Base-by-base conservation (phyloP, 2,113 vertebrate species). In the Turnix velox region DNA sequence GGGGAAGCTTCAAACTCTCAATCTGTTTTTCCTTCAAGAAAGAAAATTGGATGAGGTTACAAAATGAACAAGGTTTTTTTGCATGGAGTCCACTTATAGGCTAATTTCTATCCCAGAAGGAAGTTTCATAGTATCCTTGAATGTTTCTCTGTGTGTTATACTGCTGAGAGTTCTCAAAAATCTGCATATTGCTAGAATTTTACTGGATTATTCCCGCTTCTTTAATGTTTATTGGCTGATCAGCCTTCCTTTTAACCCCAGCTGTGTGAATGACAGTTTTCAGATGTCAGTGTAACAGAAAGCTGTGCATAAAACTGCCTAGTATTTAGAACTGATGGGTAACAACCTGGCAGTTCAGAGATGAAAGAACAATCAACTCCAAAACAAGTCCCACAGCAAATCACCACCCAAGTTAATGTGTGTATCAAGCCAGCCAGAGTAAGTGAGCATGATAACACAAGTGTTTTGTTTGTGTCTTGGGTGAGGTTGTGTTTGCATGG, bases 221-320 rank as follows among this genome's bases (percentile, higher is more conserved):
- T 89, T 81, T 40, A 31, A 40, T 24, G 35, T 30, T 72, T 37
- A 68, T 57, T 72, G 69, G 10, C 45, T 0, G 0, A 76, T 82
- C 74, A 62, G 71, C 25, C 42, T 66, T 52, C 14, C 25, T 92
- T 96, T 95, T 94, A 96, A 95, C 83, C 84, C 78, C 76, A 93
- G 91, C 92, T 93, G 88, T 77, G 92, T 80, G 93, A 97, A 95
- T 95, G 96, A 94, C 95, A 80, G 91, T 90, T 97, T 96, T 97
- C 92, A 96, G 90, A 93, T 97, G 96, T 93, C 92, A 90, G 65
- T 75, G 76, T 95, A 95, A 27, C 2, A 75, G 92, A 84, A 96
- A 77, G 72, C 62, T 87, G 77, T 49, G 54, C 73, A 75, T 4
- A 23, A 71, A 71, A 92, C 81, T 25, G 2, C 24, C 40, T 28